phyloP scores from a whole-genome alignment of 2,888 invertebrate species.

The Neuroscelio doddi region DNA sequence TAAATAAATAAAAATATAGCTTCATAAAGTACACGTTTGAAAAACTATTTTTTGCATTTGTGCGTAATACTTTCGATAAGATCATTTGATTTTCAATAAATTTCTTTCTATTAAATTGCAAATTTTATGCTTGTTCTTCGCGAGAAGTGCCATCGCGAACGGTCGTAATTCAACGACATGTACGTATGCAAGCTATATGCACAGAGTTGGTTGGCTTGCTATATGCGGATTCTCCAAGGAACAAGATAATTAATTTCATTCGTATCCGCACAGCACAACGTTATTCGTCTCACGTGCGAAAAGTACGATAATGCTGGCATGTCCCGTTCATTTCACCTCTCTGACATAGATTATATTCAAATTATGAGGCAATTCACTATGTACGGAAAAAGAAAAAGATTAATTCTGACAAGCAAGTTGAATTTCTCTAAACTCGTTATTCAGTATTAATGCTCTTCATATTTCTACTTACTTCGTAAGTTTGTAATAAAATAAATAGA shows the following conservation, averaged over 20 bases:
- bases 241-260: constrained; percentile 50
- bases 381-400: background rate
- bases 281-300: constrained; percentile 63
- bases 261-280: constrained; percentile 43
- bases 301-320: constrained; percentile 59
- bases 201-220: constrained; percentile 11
- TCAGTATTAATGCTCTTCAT: too few relatives aligned
- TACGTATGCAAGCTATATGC: constrained; percentile 18
- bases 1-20: too few relatives aligned
- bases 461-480: too few relatives aligned
- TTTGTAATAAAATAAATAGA: too few relatives aligned
- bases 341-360: constrained; percentile 60
- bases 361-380: constrained; percentile 18
- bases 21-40: background rate
- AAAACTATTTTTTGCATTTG: background rate
- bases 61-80: constrained; percentile 15
- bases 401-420: too few relatives aligned
- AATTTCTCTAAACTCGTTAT: too few relatives aligned
- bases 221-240: constrained; percentile 31
- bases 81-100: constrained; percentile 30
- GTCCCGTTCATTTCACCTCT: constrained; percentile 45
- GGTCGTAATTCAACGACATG: constrained; percentile 40
- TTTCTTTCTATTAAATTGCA: constrained; percentile 32
- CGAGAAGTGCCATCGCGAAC: constrained; percentile 10
- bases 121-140: constrained; percentile 17